Conservation (phyloP, 2,797 vertebrate species). For the Myotis vivesi region DNA sequence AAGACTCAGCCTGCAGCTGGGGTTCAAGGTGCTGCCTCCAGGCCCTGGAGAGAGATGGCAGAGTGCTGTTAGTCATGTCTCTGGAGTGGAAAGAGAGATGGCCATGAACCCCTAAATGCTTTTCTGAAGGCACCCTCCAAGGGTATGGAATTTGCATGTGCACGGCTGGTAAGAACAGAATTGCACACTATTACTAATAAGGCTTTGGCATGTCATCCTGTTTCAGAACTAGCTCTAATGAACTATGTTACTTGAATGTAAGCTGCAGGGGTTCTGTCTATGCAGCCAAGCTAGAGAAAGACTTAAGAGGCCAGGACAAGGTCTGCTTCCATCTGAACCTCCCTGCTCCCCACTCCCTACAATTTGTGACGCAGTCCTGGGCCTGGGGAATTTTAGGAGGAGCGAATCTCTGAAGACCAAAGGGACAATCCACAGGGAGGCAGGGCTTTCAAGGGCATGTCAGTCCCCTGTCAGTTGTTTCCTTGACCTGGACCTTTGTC, state of each 20-base stretch:
- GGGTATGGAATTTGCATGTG: neutral
- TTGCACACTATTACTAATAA: neutral
- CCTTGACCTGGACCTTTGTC: neutral
- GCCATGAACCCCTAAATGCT: neutral
- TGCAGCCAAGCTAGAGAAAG: neutral
- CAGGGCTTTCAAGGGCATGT: neutral
- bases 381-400: neutral
- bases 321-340: neutral
- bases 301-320: neutral
- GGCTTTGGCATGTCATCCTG: neutral
- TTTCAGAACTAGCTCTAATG: slow-evolving; percentile 12
- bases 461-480: neutral
- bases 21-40: neutral
- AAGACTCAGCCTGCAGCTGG: neutral
- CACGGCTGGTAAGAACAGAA: neutral
- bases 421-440: neutral
- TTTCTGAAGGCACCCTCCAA: neutral
- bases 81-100: neutral
- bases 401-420: neutral
- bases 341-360: accelerated
- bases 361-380: neutral
- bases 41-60: neutral
- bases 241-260: neutral
- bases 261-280: neutral
- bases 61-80: neutral